Conservation (phyloP, 2,888 invertebrate genomes). For the Conus canariensis region DNA sequence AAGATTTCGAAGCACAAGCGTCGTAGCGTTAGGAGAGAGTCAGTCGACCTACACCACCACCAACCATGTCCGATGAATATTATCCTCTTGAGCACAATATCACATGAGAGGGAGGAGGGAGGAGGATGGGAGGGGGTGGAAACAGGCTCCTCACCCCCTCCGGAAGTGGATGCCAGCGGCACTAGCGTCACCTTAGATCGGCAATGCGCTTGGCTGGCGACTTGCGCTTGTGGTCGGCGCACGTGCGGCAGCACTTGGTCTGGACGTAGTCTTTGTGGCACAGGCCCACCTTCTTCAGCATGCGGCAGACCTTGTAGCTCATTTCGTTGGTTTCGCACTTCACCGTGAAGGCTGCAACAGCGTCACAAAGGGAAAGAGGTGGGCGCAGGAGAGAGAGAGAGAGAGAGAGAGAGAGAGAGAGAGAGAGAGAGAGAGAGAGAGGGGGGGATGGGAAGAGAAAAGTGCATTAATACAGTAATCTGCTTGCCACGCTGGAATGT, state of each 20-base stretch:
- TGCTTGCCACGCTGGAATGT: neutral
- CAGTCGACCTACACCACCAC: neutral
- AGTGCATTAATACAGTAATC: neutral
- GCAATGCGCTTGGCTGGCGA: constrained; percentile 43
- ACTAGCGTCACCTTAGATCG: constrained; percentile 38
- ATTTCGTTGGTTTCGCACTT: constrained; percentile 70
- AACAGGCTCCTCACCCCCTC: neutral
- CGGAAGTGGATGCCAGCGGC: neutral
- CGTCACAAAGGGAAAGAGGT: too few relatives aligned
- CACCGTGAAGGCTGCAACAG: constrained; percentile 62
- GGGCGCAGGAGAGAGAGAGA: neutral
- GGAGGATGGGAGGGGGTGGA: neutral
- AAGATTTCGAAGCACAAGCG: neutral
- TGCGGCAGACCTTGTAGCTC: constrained; percentile 70
- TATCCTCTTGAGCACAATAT: constrained; percentile 41
- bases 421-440: too few relatives aligned
- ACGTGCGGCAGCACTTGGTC: constrained; percentile 74
- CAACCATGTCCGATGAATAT: neutral
- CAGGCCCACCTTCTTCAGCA: constrained; percentile 67
- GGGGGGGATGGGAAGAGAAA: neutral
- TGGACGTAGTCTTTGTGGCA: constrained; percentile 72
- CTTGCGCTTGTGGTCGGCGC: constrained; percentile 54
- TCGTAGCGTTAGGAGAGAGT: too few relatives aligned
- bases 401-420: too few relatives aligned
- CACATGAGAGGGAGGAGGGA: neutral